Percentiles rank a stretch among this genome's conserved stretches.
These are phyloP conservation scores for Acanthaster planci DNA, from an alignment of 35 echinoderm and acorn worm species.

Conservation along the genomic window DNA sequence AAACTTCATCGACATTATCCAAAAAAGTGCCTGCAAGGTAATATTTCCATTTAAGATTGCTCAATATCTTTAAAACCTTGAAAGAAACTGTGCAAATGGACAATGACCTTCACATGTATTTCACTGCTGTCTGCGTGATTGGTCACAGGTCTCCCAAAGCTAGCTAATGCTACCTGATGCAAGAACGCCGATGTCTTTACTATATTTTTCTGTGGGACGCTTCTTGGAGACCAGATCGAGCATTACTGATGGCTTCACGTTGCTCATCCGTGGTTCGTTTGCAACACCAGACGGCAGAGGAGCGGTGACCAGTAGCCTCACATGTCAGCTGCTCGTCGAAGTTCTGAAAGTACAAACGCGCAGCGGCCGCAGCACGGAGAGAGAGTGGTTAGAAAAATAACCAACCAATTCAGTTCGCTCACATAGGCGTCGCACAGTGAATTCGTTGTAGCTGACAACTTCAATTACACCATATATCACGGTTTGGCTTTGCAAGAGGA, in stretches of 20 bases:
- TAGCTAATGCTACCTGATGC: too few species aligned
- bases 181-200: too few species aligned
- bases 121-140: too few species aligned
- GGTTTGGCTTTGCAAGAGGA: slow-evolving; percentile 4
- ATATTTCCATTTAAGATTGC: too few species aligned
- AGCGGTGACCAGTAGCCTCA: not conserved
- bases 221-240: too few species aligned
- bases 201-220: too few species aligned
- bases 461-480: slow-evolving; percentile 14
- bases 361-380: slow-evolving; percentile 9
- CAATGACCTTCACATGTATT: too few species aligned
- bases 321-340: slow-evolving; percentile 15
- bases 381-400: not conserved
- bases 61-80: too few species aligned
- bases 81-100: too few species aligned
- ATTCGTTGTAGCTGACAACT: not conserved
- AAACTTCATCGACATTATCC: too few species aligned
- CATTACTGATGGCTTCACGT: not conserved
- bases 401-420: slow-evolving; percentile 1
- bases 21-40: too few species aligned
- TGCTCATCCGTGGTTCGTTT: not conserved
- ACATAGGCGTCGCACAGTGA: not conserved
- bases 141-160: too few species aligned
- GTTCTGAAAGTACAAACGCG: not conserved
- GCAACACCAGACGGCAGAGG: not conserved